phyloP scores from a whole-genome alignment of 2,113 vertebrate species.

The Saimiri boliviensis region DNA sequence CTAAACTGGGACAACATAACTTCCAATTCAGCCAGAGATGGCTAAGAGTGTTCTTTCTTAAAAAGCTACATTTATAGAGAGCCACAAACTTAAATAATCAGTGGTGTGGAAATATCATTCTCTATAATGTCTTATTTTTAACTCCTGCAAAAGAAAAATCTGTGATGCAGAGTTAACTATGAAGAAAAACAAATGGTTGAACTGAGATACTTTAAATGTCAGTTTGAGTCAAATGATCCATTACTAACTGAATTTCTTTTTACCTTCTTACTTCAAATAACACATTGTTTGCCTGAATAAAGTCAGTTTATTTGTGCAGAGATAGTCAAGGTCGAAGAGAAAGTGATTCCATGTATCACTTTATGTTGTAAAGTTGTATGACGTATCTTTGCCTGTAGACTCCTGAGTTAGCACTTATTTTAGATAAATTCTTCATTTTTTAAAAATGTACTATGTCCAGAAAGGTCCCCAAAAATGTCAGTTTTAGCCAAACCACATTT shows the following conservation, averaged over 20 bases:
- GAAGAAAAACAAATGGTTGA: conserved; percentile 50
- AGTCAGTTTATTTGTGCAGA: conserved; percentile 44
- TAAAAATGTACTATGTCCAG: background rate
- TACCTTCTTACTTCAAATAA: conserved; percentile 48
- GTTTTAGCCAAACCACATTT: background rate
- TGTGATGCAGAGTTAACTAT: background rate
- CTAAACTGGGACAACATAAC: background rate
- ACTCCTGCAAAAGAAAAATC: background rate
- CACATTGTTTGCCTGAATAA: conserved; percentile 41
- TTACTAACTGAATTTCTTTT: conserved; percentile 66
- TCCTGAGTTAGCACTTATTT: background rate
- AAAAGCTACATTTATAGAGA: background rate
- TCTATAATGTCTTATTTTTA: background rate
- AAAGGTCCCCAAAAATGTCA: background rate
- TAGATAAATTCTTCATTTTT: background rate
- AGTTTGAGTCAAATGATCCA: conserved; percentile 46
- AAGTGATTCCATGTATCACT: background rate
- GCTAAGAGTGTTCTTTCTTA: background rate
- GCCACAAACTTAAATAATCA: background rate
- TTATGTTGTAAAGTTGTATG: background rate
- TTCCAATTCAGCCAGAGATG: background rate
- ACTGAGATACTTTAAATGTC: conserved; percentile 44
- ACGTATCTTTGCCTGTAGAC: too few relatives aligned
- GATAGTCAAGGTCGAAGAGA: background rate
- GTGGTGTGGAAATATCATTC: background rate